Conservation (phyloP, 2,888 invertebrate species). For the Corythucha ciliata region DNA sequence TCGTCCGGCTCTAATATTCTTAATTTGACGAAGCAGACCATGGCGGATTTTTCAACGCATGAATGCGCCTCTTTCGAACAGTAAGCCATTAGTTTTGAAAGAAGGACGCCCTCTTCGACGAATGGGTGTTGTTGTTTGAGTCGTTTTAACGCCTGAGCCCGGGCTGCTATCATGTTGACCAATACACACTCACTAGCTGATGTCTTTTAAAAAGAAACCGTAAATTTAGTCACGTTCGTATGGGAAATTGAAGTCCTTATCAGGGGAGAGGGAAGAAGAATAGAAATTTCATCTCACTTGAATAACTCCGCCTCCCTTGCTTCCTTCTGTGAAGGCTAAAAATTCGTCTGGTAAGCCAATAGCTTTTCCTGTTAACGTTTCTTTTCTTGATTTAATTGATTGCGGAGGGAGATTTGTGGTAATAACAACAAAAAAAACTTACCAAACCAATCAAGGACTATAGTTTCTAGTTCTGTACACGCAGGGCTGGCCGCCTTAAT, state of each 20-base stretch:
- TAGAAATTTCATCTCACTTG: slow-evolving; percentile 53
- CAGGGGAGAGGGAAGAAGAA: background rate
- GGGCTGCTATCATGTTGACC: slow-evolving; percentile 83
- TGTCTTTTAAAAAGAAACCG: slow-evolving; percentile 51
- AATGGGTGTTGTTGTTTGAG: slow-evolving; percentile 76
- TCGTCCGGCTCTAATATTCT: slow-evolving; percentile 82
- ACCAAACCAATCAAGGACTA: slow-evolving; percentile 93
- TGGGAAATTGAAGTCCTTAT: background rate
- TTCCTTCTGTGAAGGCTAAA: slow-evolving; percentile 69
- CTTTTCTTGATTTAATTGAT: no score
- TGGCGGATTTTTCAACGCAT: slow-evolving; percentile 86
- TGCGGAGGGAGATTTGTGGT: no score
- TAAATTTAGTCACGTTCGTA: background rate
- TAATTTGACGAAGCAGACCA: slow-evolving; percentile 86
- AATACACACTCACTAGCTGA: slow-evolving; percentile 93
- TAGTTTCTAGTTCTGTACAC: slow-evolving; percentile 90
- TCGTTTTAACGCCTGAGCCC: slow-evolving; percentile 77
- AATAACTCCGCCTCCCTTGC: slow-evolving; percentile 79
- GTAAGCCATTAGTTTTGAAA: slow-evolving; percentile 89
- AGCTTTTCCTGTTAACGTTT: slow-evolving; percentile 75
- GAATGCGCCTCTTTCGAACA: slow-evolving; percentile 86
- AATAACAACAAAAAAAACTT: slow-evolving; percentile 39
- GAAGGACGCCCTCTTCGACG: slow-evolving; percentile 78
- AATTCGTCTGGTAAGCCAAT: slow-evolving; percentile 86
- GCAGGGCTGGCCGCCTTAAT: slow-evolving; percentile 90